These are phyloP conservation scores for fruit fly (Drosophila melanogaster) DNA, from an alignment of 1,140 invertebrate species.

Conservation along the genomic window DNA sequence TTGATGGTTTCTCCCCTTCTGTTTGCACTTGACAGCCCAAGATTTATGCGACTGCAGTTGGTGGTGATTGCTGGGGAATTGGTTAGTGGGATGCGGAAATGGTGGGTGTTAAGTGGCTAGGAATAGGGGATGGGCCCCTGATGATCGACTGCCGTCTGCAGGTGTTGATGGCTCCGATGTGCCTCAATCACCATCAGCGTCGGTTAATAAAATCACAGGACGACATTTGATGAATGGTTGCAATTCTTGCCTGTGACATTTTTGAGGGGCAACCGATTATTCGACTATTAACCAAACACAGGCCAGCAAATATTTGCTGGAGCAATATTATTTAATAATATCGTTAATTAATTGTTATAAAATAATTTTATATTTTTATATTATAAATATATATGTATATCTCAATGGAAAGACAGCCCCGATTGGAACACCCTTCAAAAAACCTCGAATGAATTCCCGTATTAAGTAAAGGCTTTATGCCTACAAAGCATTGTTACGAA, in stretches of 20 bases:
- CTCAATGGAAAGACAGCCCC: too few relatives aligned
- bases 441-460: neutral
- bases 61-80: slow-evolving; percentile 39
- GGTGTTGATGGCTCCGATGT: slow-evolving; percentile 77
- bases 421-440: neutral
- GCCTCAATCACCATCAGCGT: slow-evolving; percentile 78
- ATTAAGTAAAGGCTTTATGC: neutral
- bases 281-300: slow-evolving; percentile 53
- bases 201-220: slow-evolving; percentile 78
- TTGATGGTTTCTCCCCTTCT: slow-evolving; percentile 28
- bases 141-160: slow-evolving; percentile 56
- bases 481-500: slow-evolving; percentile 13
- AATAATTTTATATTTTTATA: too few relatives aligned
- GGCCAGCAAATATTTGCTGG: slow-evolving; percentile 13
- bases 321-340: neutral
- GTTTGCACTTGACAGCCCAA: slow-evolving; percentile 61
- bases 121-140: neutral
- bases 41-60: slow-evolving; percentile 69
- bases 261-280: slow-evolving; percentile 67
- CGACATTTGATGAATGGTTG: slow-evolving; percentile 74
- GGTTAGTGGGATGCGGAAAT: neutral
- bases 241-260: slow-evolving; percentile 59
- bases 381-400: too few relatives aligned
- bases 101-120: neutral
- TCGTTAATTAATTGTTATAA: too few relatives aligned